phyloP scores from a whole-genome alignment of 2,113 vertebrate genomes.

The Muscicapa adusta region DNA sequence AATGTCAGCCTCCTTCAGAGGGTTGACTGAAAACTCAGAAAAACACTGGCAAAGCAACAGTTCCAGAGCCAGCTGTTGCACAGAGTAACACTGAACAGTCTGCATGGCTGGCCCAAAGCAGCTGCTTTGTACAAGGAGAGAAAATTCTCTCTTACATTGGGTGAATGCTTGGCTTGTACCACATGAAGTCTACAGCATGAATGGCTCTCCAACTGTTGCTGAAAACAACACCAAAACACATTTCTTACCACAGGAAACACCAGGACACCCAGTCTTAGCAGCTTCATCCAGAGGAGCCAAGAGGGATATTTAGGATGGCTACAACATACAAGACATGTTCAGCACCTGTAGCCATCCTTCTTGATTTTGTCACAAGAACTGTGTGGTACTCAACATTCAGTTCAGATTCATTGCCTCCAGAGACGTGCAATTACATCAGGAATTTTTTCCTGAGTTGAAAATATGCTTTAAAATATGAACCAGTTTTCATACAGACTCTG shows the following conservation, averaged over 20 bases:
- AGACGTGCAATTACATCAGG: background rate
- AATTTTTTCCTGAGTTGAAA: background rate
- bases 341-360: background rate
- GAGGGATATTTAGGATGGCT: background rate
- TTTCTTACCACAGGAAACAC: background rate
- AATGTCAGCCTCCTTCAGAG: background rate
- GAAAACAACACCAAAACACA: background rate
- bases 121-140: background rate
- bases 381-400: background rate
- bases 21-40: background rate
- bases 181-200: background rate
- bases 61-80: background rate
- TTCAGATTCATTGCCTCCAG: background rate
- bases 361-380: background rate
- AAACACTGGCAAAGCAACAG: background rate
- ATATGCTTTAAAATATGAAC: background rate
- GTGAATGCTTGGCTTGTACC: background rate
- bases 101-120: background rate
- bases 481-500: background rate
- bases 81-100: background rate
- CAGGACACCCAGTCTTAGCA: background rate
- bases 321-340: rapidly evolving
- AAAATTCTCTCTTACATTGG: background rate
- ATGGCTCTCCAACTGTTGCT: background rate
- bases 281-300: background rate